Evolutionary conservation across 2,888 invertebrate genomes (phyloP).

Genomic region (Yponomeuta sedellus): DNA sequence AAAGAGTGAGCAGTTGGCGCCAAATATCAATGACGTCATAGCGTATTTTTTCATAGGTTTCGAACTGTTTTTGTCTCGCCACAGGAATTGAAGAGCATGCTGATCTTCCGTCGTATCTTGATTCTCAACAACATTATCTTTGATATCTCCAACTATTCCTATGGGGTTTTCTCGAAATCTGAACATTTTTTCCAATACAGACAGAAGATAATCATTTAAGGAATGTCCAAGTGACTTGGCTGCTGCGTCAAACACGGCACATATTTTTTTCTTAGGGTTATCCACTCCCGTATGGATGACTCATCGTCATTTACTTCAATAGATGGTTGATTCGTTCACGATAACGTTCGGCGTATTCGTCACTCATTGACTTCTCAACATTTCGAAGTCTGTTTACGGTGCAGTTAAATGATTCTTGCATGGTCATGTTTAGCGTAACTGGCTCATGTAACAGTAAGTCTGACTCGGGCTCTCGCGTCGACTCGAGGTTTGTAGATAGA

Average conservation of each 20-base stretch:
- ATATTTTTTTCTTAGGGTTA: not conserved
- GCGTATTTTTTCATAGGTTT: conserved; percentile 12
- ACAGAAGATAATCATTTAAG: conserved; percentile 1
- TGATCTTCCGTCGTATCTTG: conserved; percentile 30
- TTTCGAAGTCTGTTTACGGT: too few relatives aligned
- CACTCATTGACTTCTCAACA: too few relatives aligned
- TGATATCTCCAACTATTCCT: conserved; percentile 22
- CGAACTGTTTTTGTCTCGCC: conserved; percentile 18
- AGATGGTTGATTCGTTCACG: not conserved
- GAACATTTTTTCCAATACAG: conserved; percentile 11
- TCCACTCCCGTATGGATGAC: conserved; percentile 9
- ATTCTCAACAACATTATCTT: conserved; percentile 30
- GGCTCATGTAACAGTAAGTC: too few relatives aligned
- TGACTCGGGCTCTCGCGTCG: too few relatives aligned
- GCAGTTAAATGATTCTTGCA: too few relatives aligned
- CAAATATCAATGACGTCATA: conserved; percentile 21
- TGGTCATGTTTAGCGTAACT: too few relatives aligned
- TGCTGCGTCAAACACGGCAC: conserved; percentile 9
- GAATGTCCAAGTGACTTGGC: not conserved
- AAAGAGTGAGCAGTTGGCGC: conserved; percentile 22
- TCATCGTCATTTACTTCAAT: not conserved
- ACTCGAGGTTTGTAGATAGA: too few relatives aligned
- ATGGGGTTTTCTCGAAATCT: conserved; percentile 15
- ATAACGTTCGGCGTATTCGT: not conserved
- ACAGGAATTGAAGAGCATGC: conserved; percentile 33